Conservation (phyloP, 1,140 invertebrate genomes). For the Cyphomyrmex costatus region DNA sequence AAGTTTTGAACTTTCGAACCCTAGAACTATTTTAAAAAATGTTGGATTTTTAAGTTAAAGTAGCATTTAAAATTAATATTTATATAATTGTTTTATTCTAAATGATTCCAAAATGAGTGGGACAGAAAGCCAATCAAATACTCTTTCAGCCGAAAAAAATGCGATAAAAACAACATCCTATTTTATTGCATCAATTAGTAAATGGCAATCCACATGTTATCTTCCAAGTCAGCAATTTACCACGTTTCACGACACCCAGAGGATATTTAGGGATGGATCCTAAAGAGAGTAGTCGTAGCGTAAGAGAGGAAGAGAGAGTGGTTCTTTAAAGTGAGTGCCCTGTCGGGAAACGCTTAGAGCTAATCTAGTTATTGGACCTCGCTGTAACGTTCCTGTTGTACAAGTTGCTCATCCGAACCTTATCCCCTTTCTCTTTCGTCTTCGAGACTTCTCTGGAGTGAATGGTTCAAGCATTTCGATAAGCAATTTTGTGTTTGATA, state of each 20-base stretch:
- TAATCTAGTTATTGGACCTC: conserved; percentile 75
- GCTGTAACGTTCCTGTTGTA: conserved; percentile 38
- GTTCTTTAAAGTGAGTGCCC: conserved; percentile 57
- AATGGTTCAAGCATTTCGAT: neutral
- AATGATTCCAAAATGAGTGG: neutral
- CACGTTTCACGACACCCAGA: conserved; percentile 67
- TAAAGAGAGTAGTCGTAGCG: conserved; percentile 52
- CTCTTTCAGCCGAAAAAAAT: neutral
- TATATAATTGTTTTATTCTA: neutral
- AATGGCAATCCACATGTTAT: conserved; percentile 63
- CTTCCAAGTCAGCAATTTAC: conserved; percentile 52
- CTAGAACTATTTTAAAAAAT: neutral
- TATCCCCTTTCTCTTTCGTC: conserved; percentile 33
- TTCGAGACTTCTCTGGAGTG: conserved; percentile 15
- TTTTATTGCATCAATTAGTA: conserved; percentile 75
- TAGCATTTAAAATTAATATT: neutral
- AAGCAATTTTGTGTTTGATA: conserved; percentile 25
- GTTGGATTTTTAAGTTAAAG: neutral
- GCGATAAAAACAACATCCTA: conserved; percentile 10
- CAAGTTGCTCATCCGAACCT: conserved; percentile 54
- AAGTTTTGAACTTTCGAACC: neutral
- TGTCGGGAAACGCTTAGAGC: conserved; percentile 62
- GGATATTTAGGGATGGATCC: conserved; percentile 23
- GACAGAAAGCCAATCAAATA: neutral
- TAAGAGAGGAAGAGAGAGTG: conserved; percentile 34